phyloP scores from a whole-genome alignment of 2,797 vertebrate genomes.

The Pipistrellus nathusii region DNA sequence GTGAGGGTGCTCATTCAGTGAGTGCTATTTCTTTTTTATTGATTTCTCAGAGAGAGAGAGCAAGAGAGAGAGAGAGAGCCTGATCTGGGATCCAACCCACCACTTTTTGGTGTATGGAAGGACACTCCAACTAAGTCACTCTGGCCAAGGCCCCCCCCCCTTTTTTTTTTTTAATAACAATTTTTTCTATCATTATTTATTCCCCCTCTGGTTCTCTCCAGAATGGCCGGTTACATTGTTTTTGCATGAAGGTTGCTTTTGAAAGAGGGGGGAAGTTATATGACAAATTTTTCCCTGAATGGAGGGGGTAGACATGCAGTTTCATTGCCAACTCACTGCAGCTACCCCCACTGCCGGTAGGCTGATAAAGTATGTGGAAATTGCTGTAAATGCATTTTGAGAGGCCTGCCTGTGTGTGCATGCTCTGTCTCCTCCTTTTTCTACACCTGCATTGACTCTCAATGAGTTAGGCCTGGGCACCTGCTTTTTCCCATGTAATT shows the following conservation, averaged over 20 bases:
- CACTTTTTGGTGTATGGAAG: background rate
- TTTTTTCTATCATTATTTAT: background rate
- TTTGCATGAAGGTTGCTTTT: constrained; percentile 36
- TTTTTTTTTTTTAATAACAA: background rate
- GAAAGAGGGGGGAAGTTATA: background rate
- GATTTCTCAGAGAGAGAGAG: too few species aligned
- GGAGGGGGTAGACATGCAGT: background rate
- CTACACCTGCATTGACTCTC: constrained; percentile 26
- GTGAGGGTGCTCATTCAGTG: too few species aligned
- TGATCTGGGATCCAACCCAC: background rate
- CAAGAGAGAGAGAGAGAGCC: too few species aligned
- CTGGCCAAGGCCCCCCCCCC: too few species aligned
- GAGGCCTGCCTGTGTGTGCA: background rate
- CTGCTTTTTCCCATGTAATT: constrained; percentile 48
- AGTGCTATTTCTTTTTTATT: too few species aligned
- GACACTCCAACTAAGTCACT: background rate
- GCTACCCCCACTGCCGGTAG: background rate
- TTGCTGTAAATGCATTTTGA: background rate
- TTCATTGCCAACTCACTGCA: constrained; percentile 42
- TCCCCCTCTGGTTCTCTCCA: background rate
- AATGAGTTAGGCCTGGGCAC: constrained; percentile 49
- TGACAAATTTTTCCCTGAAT: constrained; percentile 45
- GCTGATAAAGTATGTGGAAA: background rate
- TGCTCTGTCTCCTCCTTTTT: constrained; percentile 37
- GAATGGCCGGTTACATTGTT: background rate